Evolutionary conservation across 2,888 invertebrate genomes (phyloP).

Genomic region (Pristionchus fissidentatus): DNA sequence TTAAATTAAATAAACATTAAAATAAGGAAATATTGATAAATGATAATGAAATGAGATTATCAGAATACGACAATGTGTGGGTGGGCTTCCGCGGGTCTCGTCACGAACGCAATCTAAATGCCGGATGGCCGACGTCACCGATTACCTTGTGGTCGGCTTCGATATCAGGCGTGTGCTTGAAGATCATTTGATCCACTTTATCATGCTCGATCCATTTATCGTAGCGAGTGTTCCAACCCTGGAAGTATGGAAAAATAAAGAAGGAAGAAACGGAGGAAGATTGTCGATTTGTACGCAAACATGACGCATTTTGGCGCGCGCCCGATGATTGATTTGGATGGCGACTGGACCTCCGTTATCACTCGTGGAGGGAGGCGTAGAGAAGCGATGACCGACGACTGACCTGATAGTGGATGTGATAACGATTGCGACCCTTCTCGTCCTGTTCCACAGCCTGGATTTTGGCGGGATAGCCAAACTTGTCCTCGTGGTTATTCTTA

Average conservation of each 20-base stretch:
- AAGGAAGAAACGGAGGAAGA: not conserved
- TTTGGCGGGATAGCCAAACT: not conserved
- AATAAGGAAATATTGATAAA: not conserved
- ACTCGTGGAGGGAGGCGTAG: not conserved
- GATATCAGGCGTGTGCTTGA: conserved; percentile 23
- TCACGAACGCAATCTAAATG: no score
- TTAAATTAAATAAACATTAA: not conserved
- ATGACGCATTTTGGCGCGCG: no score
- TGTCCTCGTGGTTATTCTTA: not conserved
- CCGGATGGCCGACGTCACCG: no score
- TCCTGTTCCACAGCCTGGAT: not conserved
- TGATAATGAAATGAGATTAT: no score
- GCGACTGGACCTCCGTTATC: conserved; percentile 2
- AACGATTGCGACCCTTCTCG: not conserved
- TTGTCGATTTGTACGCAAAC: not conserved
- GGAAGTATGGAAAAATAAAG: not conserved
- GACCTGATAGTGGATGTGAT: conserved; percentile 21
- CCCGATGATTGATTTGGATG: not conserved
- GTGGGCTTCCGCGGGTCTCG: no score
- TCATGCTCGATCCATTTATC: conserved; percentile 2
- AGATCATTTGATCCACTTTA: not conserved
- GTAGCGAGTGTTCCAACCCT: conserved; percentile 21
- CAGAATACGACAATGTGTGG: no score
- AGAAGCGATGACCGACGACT: not conserved
- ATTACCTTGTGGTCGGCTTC: conserved; percentile 5